Conservation (phyloP, 53 echinoderm and acorn worm genomes). For the Arbacia lixula region DNA sequence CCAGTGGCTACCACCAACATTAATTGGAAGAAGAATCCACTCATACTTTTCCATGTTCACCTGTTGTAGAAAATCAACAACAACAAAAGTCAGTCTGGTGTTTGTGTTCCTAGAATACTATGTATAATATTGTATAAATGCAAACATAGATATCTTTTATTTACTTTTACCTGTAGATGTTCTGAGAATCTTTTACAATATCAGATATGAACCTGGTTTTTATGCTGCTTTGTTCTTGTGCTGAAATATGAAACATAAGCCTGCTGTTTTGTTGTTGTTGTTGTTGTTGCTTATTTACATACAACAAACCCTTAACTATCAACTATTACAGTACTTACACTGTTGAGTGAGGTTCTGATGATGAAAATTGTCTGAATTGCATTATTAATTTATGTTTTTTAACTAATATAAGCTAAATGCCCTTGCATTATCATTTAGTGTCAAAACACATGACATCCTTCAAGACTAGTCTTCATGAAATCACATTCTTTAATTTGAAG, state of each 20-base stretch:
- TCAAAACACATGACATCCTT: not conserved
- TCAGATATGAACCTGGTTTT: not conserved
- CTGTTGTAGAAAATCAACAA: not conserved
- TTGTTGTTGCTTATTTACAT: not conserved
- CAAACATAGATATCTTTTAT: not conserved
- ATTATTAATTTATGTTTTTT: too few relatives aligned
- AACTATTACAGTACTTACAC: not conserved
- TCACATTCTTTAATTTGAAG: not conserved
- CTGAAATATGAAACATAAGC: not conserved
- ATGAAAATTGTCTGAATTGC: not conserved
- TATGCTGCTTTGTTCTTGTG: not conserved
- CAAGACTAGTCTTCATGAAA: not conserved
- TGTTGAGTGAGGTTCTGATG: not conserved
- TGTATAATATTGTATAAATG: not conserved
- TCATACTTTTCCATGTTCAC: slow-evolving; percentile 21
- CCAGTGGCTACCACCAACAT: slow-evolving; percentile 11
- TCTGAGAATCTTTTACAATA: not conserved
- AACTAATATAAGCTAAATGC: not conserved
- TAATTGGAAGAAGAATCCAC: slow-evolving; percentile 1
- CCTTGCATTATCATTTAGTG: not conserved
- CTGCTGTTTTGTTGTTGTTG: not conserved
- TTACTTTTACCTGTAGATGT: slow-evolving; percentile 6
- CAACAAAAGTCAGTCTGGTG: not conserved
- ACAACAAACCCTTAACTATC: not conserved
- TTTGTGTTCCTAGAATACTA: not conserved